Evolutionary conservation across 2,113 vertebrate genomes (phyloP).

Genomic region (Euleptes europaea): DNA sequence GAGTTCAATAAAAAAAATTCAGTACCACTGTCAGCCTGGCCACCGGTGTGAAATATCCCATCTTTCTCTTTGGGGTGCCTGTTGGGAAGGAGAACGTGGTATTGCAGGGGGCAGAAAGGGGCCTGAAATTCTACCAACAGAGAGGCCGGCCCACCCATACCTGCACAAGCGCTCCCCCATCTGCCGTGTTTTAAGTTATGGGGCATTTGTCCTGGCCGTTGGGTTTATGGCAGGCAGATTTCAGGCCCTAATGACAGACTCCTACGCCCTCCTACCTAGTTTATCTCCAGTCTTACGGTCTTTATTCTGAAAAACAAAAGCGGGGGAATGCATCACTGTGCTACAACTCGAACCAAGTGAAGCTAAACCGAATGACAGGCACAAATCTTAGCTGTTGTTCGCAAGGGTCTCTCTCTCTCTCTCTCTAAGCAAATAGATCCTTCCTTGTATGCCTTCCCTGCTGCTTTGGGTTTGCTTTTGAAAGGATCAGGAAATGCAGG

Average conservation of each 20-base stretch:
- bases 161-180: no score
- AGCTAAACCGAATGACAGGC: not conserved
- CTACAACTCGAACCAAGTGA: not conserved
- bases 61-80: not conserved
- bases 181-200: not conserved
- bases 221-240: not conserved
- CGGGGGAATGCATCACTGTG: not conserved
- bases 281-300: not conserved
- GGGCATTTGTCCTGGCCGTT: not conserved
- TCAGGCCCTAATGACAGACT: not conserved
- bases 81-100: conserved; percentile 8
- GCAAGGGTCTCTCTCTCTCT: not conserved
- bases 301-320: not conserved
- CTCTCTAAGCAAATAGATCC: no score
- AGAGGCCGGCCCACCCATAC: not conserved
- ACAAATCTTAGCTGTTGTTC: not conserved
- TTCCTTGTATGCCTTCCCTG: not conserved
- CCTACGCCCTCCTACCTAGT: not conserved
- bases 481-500: not conserved
- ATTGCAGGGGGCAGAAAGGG: not conserved
- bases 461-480: not conserved
- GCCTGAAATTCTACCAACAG: not conserved
- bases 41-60: conserved; percentile 27
- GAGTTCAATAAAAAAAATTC: conserved; percentile 40
- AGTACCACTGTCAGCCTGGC: conserved; percentile 2